phyloP scores from a whole-genome alignment of 1,140 invertebrate species.

The Drosophila melanogaster region DNA sequence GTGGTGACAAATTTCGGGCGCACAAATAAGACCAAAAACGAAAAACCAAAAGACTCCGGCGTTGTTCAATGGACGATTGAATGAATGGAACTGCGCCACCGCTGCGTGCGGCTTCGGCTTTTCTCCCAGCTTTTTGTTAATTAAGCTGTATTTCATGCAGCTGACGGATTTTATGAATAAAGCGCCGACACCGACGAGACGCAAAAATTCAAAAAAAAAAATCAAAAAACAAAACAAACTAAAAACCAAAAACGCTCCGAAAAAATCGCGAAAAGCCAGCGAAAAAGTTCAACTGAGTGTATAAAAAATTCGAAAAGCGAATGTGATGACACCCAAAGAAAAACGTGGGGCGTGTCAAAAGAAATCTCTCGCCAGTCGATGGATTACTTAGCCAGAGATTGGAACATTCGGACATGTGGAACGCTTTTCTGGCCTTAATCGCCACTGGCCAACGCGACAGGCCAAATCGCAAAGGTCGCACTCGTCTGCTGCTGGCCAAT shows the following conservation, averaged over 20 bases:
- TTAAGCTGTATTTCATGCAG: constrained; percentile 79
- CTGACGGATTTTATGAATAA: constrained; percentile 77
- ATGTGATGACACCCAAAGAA: constrained; percentile 69
- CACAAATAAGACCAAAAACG: constrained; percentile 57
- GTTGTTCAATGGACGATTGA: constrained; percentile 55
- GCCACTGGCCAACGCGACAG: constrained; percentile 42
- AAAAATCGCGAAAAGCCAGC: constrained; percentile 17
- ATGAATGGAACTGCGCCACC: constrained; percentile 76
- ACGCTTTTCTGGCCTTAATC: constrained; percentile 57
- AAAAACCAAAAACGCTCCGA: constrained; percentile 3
- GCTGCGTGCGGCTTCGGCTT: constrained; percentile 55
- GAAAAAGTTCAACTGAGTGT: constrained; percentile 22
- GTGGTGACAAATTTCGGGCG: constrained; percentile 50
- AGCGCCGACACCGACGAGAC: constrained; percentile 52
- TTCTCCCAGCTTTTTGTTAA: constrained; percentile 78
- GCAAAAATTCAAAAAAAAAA: constrained; percentile 27
- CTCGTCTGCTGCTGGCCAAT: constrained; percentile 39
- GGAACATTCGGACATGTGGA: constrained; percentile 29
- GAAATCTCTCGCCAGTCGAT: constrained; percentile 56
- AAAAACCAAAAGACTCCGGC: constrained; percentile 26
- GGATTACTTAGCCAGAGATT: constrained; percentile 15
- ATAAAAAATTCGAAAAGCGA: constrained; percentile 11
- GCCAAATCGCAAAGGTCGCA: constrained; percentile 44
- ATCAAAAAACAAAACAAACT: constrained; percentile 1
- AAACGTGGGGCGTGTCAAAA: constrained; percentile 69